These are phyloP conservation scores for Chaitophorus viminalis DNA, from an alignment of 2,888 invertebrate species.

Conservation along the genomic window DNA sequence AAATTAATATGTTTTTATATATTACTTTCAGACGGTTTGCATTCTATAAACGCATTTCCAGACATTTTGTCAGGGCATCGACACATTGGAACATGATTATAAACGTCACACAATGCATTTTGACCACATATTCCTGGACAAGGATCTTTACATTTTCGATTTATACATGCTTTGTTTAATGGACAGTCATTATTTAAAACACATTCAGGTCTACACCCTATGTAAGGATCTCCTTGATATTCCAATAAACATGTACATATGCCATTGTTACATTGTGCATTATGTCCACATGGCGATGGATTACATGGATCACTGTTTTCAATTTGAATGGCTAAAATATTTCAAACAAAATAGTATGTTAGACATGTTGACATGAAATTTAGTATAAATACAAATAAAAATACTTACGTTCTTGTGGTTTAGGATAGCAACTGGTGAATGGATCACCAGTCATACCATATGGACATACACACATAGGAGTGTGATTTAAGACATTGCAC, in stretches of 20 bases:
- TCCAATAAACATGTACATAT: slow-evolving; percentile 77
- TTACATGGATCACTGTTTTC: slow-evolving; percentile 71
- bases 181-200: slow-evolving; percentile 66
- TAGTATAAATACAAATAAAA: slow-evolving; percentile 61
- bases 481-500: slow-evolving; percentile 81
- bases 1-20: not conserved
- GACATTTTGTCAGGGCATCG: slow-evolving; percentile 68
- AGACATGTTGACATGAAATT: slow-evolving; percentile 42
- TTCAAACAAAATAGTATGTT: slow-evolving; percentile 38
- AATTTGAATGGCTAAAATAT: slow-evolving; percentile 66
- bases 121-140: slow-evolving; percentile 67
- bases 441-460: slow-evolving; percentile 82
- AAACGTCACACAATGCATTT: slow-evolving; percentile 67
- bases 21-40: slow-evolving; percentile 70
- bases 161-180: slow-evolving; percentile 67
- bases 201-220: slow-evolving; percentile 67
- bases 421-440: slow-evolving; percentile 74
- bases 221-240: slow-evolving; percentile 76
- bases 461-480: slow-evolving; percentile 80
- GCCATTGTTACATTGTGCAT: slow-evolving; percentile 74
- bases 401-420: slow-evolving; percentile 68
- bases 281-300: slow-evolving; percentile 75
- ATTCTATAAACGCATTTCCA: slow-evolving; percentile 71
- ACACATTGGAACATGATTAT: slow-evolving; percentile 68
- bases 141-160: slow-evolving; percentile 67